These are phyloP conservation scores for Orchesella flavescens DNA, from an alignment of 2,888 invertebrate genomes.

Conservation along the genomic window DNA sequence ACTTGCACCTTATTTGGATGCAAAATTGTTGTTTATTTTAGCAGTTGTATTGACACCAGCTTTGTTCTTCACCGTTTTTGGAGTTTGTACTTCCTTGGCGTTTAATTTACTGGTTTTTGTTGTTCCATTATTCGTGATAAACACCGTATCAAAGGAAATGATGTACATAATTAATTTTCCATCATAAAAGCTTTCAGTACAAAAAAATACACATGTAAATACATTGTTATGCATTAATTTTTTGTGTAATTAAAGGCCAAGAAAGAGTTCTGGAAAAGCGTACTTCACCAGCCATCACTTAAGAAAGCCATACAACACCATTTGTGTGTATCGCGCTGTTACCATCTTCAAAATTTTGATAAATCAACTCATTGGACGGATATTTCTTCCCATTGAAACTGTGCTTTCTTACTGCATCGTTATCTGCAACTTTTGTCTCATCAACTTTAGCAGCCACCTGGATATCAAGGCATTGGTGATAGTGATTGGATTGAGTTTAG, in stretches of 20 bases:
- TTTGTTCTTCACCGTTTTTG: not conserved
- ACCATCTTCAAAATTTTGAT: not conserved
- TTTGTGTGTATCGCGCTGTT: not conserved
- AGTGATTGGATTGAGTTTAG: not conserved
- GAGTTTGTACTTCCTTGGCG: not conserved
- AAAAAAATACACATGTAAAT: too few relatives aligned
- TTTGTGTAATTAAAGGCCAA: too few relatives aligned
- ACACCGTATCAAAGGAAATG: conserved; percentile 8
- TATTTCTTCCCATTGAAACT: not conserved
- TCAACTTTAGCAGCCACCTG: not conserved
- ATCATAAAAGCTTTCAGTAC: too few relatives aligned
- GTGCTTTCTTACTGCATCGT: not conserved
- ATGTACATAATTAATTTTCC: not conserved
- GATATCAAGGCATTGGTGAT: not conserved
- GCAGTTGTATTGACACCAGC: not conserved
- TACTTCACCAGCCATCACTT: not conserved
- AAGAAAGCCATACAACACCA: not conserved
- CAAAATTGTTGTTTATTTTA: not conserved
- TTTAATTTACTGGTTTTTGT: not conserved
- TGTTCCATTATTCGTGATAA: not conserved
- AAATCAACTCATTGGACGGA: not conserved
- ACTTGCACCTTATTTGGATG: not conserved
- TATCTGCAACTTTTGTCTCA: not conserved
- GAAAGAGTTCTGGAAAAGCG: not conserved
- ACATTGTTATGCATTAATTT: too few relatives aligned